Percentiles rank a stretch among this genome's conserved stretches.
Conservation (phyloP, 2,113 vertebrate genomes). For the Phasianus colchicus region DNA sequence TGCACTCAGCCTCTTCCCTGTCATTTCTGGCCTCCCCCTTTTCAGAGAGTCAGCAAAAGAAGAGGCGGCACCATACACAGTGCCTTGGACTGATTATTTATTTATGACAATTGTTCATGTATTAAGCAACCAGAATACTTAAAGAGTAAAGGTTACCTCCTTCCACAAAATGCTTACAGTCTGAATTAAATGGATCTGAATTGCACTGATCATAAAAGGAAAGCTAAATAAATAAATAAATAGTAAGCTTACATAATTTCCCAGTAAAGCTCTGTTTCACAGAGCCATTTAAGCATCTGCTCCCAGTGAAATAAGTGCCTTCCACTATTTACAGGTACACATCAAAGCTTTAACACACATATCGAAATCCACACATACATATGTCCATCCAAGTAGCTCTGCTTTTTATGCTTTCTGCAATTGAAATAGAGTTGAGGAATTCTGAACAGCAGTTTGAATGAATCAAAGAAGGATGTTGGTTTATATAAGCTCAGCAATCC, state of each 20-base stretch:
- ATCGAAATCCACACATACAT: neutral
- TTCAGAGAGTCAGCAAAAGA: neutral
- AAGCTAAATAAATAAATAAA: neutral
- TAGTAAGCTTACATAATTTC: neutral
- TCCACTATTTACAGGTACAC: neutral
- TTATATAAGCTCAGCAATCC: neutral
- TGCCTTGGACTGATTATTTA: neutral
- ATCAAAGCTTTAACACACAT: neutral
- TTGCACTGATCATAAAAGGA: neutral
- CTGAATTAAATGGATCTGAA: constrained; percentile 32
- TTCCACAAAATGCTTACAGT: neutral
- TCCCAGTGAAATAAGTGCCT: neutral
- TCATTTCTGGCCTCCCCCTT: neutral
- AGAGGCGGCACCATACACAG: accelerated
- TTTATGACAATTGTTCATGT: neutral
- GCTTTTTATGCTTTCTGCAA: neutral
- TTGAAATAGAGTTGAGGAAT: neutral
- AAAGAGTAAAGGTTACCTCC: neutral
- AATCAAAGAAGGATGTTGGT: neutral
- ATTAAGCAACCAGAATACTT: neutral
- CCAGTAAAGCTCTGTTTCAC: neutral
- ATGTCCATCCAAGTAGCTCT: neutral
- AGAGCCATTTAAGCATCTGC: neutral
- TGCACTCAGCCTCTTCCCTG: neutral
- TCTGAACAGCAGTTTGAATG: neutral